Conservation (phyloP, 2,888 invertebrate species). For the Lymantria monacha region DNA sequence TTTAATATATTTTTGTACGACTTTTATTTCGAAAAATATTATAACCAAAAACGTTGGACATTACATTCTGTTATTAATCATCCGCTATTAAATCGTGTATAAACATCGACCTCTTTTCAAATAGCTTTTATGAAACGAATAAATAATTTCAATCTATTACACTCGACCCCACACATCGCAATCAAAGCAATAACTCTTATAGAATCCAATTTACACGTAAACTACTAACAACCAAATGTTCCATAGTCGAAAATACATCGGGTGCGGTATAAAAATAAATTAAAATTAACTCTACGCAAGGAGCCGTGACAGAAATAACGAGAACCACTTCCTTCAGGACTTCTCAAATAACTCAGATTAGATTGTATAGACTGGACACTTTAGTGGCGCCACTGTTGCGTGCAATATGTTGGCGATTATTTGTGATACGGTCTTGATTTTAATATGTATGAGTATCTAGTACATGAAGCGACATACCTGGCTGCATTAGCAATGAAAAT, state of each 20-base stretch:
- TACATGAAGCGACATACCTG: too few relatives aligned
- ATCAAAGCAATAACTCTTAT: conserved; percentile 14
- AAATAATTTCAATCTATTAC: not conserved
- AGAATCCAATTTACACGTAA: conserved; percentile 25
- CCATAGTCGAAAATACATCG: conserved; percentile 37
- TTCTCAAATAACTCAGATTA: conserved; percentile 28
- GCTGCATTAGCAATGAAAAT: too few relatives aligned
- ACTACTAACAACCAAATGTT: conserved; percentile 31
- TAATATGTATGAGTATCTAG: too few relatives aligned
- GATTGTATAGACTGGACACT: not conserved
- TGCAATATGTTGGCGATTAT: not conserved
- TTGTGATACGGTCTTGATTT: too few relatives aligned
- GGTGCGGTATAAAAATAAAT: conserved; percentile 69
- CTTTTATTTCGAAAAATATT: too few relatives aligned
- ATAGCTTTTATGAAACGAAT: not conserved
- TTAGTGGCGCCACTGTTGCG: conserved; percentile 1
- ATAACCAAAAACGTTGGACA: too few relatives aligned
- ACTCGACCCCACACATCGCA: conserved; percentile 27
- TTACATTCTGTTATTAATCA: too few relatives aligned
- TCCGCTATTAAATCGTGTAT: too few relatives aligned
- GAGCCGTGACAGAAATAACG: conserved; percentile 37
- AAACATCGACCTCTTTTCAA: not conserved
- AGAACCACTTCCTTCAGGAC: conserved; percentile 41
- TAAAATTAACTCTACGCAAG: conserved; percentile 65
- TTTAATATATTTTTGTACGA: too few relatives aligned